phyloP scores from a whole-genome alignment of 2,113 vertebrate species.

The Tychaedon coryphoeus region DNA sequence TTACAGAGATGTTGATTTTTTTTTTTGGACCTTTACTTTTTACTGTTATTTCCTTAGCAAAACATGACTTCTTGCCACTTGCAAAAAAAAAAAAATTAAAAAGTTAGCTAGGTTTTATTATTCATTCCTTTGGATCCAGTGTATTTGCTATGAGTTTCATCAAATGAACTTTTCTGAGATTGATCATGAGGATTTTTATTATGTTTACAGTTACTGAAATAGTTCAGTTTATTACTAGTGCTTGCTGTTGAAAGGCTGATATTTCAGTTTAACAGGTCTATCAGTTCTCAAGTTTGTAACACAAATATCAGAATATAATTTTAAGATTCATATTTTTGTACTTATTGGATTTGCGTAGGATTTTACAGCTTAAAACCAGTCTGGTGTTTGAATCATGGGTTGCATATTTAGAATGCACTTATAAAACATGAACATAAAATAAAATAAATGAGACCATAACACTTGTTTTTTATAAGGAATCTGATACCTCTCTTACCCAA shows the following conservation, averaged over 20 bases:
- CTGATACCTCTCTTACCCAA: not conserved
- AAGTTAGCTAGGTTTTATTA: not conserved
- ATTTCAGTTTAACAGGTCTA: constrained; percentile 45
- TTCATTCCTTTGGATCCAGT: not conserved
- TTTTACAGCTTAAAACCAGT: not conserved
- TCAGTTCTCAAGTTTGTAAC: not conserved
- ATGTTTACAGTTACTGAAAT: constrained; percentile 13
- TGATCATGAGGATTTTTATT: constrained; percentile 14
- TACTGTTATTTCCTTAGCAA: not conserved
- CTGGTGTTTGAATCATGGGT: not conserved
- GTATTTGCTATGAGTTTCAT: not conserved
- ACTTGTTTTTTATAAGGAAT: not conserved
- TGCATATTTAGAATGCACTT: not conserved
- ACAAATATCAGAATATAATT: not conserved
- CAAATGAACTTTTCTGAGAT: constrained; percentile 13
- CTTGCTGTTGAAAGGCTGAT: not conserved
- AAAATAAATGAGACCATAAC: not conserved
- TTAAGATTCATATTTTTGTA: not conserved
- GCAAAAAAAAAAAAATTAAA: not conserved
- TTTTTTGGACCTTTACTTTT: not conserved
- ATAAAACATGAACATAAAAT: not conserved
- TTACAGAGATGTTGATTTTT: not conserved
- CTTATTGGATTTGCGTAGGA: not conserved
- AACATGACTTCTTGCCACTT: not conserved
- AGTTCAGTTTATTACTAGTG: not conserved